Evolutionary conservation across 2,113 vertebrate species (phyloP), one percentile per base, ranked within the genome.

Genomic region (Nipponia nippon): DNA sequence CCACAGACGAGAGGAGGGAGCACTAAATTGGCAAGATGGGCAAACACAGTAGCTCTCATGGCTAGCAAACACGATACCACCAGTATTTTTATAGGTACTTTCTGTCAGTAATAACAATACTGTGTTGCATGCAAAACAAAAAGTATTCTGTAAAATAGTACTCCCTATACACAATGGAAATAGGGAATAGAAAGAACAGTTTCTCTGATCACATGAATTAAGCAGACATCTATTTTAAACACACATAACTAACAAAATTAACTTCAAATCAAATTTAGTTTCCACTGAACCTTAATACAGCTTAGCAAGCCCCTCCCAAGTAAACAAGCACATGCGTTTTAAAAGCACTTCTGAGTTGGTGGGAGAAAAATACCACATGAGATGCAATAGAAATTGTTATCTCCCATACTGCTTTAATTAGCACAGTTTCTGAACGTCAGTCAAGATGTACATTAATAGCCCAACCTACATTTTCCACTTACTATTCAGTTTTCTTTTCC

Each of bases 81-180:
- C 1, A 1, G 16, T 29, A 90, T 53, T 90, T 87, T 59, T 36
- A 56, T 0, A 56, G 36, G 30, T 58, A 44, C 12, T 27, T 55
- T 73, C 16, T 9, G 3, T 25, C 63, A 87, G 15, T 4, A 59
- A 14, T 5, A 86, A 47, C 20, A 79, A 26, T 1, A n/a, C 7
- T 12, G 11, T 16, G 15, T 30, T 81, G 19, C 22, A 40, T 8
- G 32, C 36, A 56, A 90, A 89, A 32, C 53, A 73, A 66, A 92
- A 53, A 42, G 40, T 42, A 42, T 21, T n/a, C 34, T 44, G n/a
- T 62, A 49, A 40, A 80, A 72, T 0, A 80, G 12, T 0, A 22
- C 26, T 30, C 11, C 14, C 32, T 40, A 25, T 13, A 58, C 0
- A 0, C 40, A 77, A 72, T 0, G 9, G 58, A 67, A 72, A 86